Percentiles rank a stretch among this genome's conserved stretches.
These are phyloP conservation scores for Hemibagrus guttatus DNA, from an alignment of 2,797 vertebrate genomes.

Conservation along the genomic window DNA sequence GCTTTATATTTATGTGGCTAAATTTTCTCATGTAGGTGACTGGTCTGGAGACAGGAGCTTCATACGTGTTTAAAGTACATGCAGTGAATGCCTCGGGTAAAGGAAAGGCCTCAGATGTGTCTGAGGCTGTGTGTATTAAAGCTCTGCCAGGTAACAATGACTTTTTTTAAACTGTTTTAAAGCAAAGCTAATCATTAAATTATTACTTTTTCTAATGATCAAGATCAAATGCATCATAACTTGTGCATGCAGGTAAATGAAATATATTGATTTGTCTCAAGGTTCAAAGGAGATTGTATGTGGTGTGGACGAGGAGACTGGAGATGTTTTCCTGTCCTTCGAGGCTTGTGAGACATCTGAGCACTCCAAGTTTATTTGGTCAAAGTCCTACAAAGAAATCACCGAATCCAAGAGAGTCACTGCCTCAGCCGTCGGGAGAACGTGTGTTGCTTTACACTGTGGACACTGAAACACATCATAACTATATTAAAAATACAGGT, in stretches of 20 bases:
- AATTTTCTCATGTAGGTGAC: constrained; percentile 68
- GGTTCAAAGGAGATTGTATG: constrained; percentile 87
- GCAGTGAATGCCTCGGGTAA: constrained; percentile 81
- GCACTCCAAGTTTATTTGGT: constrained; percentile 88
- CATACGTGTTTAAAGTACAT: constrained; percentile 88
- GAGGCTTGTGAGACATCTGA: constrained; percentile 87
- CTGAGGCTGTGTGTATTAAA: constrained; percentile 85
- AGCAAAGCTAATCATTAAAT: neutral
- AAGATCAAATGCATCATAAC: neutral
- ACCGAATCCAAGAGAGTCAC: constrained; percentile 75
- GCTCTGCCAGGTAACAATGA: constrained; percentile 81
- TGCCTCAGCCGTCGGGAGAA: constrained; percentile 74
- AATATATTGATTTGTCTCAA: constrained; percentile 55
- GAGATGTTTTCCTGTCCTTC: constrained; percentile 89
- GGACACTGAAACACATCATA: neutral
- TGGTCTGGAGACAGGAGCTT: constrained; percentile 81
- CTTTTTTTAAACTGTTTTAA: neutral
- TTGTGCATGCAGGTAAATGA: neutral
- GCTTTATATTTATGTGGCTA: neutral
- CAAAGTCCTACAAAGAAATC: constrained; percentile 89
- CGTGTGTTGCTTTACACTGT: constrained; percentile 71
- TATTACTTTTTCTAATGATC: neutral
- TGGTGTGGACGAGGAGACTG: constrained; percentile 88
- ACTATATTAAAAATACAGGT: neutral
- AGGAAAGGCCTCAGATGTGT: constrained; percentile 83